Evolutionary conservation across 2,797 vertebrate genomes (phyloP).

Genomic region (Buceros bicornis): DNA sequence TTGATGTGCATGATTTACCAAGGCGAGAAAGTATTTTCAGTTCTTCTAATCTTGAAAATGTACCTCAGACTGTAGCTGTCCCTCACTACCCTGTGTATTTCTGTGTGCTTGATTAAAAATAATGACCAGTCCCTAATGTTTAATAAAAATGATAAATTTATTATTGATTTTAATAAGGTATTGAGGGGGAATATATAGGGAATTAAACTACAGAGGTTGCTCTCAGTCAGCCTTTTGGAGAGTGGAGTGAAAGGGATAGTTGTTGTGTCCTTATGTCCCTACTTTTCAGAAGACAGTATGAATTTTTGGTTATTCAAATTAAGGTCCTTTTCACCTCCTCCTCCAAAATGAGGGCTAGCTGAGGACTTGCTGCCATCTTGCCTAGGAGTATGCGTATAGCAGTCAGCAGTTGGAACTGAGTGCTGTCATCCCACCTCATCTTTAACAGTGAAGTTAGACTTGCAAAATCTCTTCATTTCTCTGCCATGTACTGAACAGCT

Average conservation of each 20-base stretch:
- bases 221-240: background rate
- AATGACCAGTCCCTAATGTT: background rate
- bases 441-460: background rate
- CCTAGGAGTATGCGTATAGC: background rate
- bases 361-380: background rate
- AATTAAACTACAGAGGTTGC: background rate
- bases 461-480: background rate
- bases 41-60: background rate
- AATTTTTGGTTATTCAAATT: background rate
- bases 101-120: background rate
- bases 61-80: background rate
- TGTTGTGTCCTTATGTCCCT: background rate
- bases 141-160: background rate
- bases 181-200: background rate
- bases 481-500: background rate
- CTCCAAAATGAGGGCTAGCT: background rate
- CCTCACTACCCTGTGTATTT: background rate
- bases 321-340: background rate
- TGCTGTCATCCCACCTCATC: background rate
- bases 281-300: background rate
- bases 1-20: background rate
- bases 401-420: background rate
- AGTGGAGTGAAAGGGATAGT: background rate
- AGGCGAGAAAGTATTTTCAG: constrained; percentile 8
- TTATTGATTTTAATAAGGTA: background rate